These are phyloP conservation scores for Laspeyria flexula DNA, from an alignment of 2,888 invertebrate species.

Conservation along the genomic window DNA sequence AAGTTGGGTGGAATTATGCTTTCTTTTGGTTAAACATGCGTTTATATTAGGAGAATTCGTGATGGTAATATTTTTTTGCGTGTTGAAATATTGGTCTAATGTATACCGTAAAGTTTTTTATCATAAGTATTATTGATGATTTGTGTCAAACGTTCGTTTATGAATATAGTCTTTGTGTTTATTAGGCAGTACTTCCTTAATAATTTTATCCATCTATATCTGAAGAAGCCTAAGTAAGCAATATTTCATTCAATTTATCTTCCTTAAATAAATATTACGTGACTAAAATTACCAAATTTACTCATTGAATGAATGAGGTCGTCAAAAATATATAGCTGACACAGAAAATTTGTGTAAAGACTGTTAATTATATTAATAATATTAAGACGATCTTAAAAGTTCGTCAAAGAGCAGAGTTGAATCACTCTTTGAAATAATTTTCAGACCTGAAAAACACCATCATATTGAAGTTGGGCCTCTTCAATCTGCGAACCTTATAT, in stretches of 20 bases:
- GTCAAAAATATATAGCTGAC: not conserved
- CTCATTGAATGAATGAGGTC: not conserved
- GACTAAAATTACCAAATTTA: not conserved
- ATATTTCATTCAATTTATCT: not conserved
- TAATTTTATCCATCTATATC: too few species aligned
- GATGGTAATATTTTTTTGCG: too few species aligned
- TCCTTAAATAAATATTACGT: not conserved
- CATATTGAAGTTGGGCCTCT: not conserved
- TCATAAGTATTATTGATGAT: too few species aligned
- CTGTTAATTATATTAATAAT: too few species aligned
- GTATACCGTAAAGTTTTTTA: too few species aligned
- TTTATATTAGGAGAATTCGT: too few species aligned
- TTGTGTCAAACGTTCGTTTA: too few species aligned
- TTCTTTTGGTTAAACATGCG: not conserved
- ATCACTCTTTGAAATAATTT: not conserved
- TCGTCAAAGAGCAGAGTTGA: not conserved
- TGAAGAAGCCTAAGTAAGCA: not conserved
- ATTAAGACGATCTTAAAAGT: not conserved
- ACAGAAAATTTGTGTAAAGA: not conserved
- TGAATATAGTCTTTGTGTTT: too few species aligned
- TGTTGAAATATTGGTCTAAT: too few species aligned
- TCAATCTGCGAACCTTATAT: not conserved
- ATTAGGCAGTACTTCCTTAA: too few species aligned
- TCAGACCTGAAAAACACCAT: not conserved
- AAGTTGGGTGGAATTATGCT: slow-evolving; percentile 16